A percentile compares a stretch with the other conserved stretches of the same genome.
Evolutionary conservation across 2,113 vertebrate genomes (phyloP).

Genomic region (Pelodiscus sinensis): DNA sequence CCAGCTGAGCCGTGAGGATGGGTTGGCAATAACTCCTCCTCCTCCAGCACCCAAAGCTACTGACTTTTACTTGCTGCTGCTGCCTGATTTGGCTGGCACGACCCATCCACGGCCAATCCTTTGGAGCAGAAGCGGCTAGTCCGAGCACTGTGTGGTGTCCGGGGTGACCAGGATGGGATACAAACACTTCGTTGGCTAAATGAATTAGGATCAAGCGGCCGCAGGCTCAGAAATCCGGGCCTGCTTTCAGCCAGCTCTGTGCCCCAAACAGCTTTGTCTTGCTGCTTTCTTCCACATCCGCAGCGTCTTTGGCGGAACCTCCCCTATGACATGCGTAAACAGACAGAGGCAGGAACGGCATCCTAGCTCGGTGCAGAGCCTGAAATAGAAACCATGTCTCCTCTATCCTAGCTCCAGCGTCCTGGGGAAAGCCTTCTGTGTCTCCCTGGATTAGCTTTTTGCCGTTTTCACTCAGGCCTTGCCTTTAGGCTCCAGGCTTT

Average conservation of each 20-base stretch:
- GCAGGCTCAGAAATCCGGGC: not conserved
- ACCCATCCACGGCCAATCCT: accelerated
- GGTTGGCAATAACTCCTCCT: not conserved
- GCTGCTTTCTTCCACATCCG: not conserved
- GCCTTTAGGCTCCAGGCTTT: not conserved
- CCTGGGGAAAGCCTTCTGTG: not conserved
- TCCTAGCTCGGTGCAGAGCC: not conserved
- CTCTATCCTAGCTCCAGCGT: not conserved
- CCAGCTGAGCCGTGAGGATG: not conserved
- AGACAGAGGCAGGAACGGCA: not conserved
- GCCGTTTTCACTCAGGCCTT: not conserved
- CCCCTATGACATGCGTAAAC: not conserved
- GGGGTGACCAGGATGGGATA: not conserved
- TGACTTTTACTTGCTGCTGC: too few species aligned
- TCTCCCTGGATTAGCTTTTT: not conserved
- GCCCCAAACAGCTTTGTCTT: not conserved
- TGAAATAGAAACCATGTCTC: not conserved
- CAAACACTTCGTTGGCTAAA: not conserved
- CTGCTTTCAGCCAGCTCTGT: not conserved
- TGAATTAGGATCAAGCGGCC: not conserved
- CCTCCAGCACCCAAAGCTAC: not conserved
- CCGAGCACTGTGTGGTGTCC: not conserved
- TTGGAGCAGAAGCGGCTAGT: not conserved
- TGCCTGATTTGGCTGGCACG: not conserved
- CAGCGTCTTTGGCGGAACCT: not conserved